Evolutionary conservation across 1,140 invertebrate species (phyloP), one percentile per base, ranked within the genome.

Genomic region (Drosophila rhopaloa): DNA sequence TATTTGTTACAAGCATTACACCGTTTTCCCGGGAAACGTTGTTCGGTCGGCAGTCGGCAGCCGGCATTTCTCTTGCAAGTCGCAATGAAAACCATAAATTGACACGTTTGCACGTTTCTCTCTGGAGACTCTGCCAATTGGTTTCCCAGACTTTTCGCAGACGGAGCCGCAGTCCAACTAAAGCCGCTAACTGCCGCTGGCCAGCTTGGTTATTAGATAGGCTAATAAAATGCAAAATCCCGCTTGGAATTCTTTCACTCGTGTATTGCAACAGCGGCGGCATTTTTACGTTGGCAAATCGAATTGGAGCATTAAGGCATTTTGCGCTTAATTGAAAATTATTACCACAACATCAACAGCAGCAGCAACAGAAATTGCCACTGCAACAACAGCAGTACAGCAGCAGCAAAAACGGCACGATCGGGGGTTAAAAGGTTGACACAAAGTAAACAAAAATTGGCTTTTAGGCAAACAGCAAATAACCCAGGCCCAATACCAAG

Each of bases 341-440:
- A 76, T 76, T 76, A 76, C 73, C 75, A 78, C 56, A 78, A 78
- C 65, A 58, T 46, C 57, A 60, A 13, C 13, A 19, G 29, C 63
- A 67, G 29, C 46, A 38, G 40, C 66, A 68, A 44, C 47, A 40
- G 38, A 35, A 14, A 57, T 63, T 58, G 73, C 73, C 57, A 71
- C n/a, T 44, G 38, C 55, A 46, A 24, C 47, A 62, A n/a, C 37
- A 35, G 6, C 47, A 46, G 14, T 47, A 60, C 58, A 62, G 13
- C 38, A 29, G 37, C 53, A 27, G 13, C 37, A 54, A 43, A 48
- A 27, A 37, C 73, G 29, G 62, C 75, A 77, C 75, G 75, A 78
- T 78, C 75, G 73, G 51, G 37, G 76, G 76, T 78, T 79, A 78
- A 78, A 78, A 78, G 76, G 76, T 78, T 78, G 75, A 76, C 74